Percentiles rank a stretch among this genome's conserved stretches.
These are phyloP conservation scores for Ichneumoninae sp. DNA, from an alignment of 2,888 invertebrate genomes.

Conservation along the genomic window DNA sequence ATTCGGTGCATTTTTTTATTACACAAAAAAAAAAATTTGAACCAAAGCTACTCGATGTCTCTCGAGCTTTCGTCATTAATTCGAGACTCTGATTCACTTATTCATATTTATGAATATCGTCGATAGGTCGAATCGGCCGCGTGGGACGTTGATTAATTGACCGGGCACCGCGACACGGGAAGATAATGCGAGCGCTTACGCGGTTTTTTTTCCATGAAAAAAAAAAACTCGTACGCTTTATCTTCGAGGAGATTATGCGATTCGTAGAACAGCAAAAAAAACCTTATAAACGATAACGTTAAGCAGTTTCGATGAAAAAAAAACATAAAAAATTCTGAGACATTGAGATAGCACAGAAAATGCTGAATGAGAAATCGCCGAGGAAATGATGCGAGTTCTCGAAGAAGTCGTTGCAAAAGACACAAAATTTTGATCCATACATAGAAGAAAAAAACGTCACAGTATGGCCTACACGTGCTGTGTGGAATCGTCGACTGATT, in stretches of 20 bases:
- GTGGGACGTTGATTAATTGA: conserved; percentile 12
- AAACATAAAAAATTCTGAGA: conserved; percentile 9
- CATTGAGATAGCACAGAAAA: conserved; percentile 3
- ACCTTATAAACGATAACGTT: conserved; percentile 4
- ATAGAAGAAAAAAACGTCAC: not conserved
- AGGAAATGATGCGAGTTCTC: not conserved
- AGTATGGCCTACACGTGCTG: not conserved
- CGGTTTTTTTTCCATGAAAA: conserved; percentile 12
- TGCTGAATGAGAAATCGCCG: not conserved
- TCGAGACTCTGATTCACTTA: conserved; percentile 12
- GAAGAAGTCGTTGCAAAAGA: not conserved
- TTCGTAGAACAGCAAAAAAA: conserved; percentile 7
- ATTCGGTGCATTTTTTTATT: not conserved
- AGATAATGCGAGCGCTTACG: not conserved
- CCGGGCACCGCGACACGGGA: not conserved
- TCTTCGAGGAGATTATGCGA: conserved; percentile 40
- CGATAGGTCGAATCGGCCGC: not conserved
- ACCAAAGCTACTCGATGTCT: not conserved
- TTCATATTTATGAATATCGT: not conserved
- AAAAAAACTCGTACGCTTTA: conserved; percentile 20
- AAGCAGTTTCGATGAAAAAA: not conserved
- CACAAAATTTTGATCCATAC: not conserved
- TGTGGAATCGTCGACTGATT: conserved; percentile 66
- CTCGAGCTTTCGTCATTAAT: conserved; percentile 4
- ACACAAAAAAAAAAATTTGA: not conserved